These are phyloP conservation scores for Mizuhopecten yessoensis DNA, from an alignment of 1,140 invertebrate species.

Conservation along the genomic window DNA sequence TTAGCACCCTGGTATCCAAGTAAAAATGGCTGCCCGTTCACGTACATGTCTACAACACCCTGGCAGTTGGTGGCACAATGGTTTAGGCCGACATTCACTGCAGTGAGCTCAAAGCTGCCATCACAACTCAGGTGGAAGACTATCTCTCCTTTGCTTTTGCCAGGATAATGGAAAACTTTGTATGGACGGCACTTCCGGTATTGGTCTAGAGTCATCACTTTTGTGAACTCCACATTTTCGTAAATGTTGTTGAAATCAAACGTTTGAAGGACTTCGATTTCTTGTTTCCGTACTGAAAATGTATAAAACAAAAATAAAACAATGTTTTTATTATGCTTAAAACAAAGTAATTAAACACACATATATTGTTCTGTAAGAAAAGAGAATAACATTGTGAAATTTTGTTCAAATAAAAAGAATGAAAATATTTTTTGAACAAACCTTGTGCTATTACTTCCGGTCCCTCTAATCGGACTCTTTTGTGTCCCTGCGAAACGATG, in stretches of 20 bases:
- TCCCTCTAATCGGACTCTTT: background rate
- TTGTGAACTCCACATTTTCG: conserved; percentile 42
- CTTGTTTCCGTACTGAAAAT: background rate
- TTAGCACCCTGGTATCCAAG: background rate
- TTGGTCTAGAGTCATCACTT: conserved; percentile 47
- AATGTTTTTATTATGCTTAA: background rate
- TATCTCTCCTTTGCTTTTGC: conserved; percentile 47
- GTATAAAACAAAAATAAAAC: background rate
- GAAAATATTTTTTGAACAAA: background rate
- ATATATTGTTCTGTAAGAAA: too few species aligned
- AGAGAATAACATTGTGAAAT: too few species aligned
- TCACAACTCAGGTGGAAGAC: conserved; percentile 6
- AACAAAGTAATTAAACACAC: too few species aligned
- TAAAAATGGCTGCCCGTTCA: conserved; percentile 44
- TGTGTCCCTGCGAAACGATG: background rate
- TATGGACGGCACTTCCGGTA: conserved; percentile 55
- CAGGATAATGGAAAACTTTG: conserved; percentile 53
- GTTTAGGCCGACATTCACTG: conserved; percentile 41
- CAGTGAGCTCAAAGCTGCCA: background rate
- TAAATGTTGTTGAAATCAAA: background rate
- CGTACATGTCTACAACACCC: conserved; percentile 46
- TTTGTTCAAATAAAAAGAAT: background rate
- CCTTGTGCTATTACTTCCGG: background rate
- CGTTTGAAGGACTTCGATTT: conserved; percentile 31
- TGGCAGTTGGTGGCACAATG: conserved; percentile 49